phyloP scores from a whole-genome alignment of 1,140 invertebrate genomes.

The Sarcophaga bullata region DNA sequence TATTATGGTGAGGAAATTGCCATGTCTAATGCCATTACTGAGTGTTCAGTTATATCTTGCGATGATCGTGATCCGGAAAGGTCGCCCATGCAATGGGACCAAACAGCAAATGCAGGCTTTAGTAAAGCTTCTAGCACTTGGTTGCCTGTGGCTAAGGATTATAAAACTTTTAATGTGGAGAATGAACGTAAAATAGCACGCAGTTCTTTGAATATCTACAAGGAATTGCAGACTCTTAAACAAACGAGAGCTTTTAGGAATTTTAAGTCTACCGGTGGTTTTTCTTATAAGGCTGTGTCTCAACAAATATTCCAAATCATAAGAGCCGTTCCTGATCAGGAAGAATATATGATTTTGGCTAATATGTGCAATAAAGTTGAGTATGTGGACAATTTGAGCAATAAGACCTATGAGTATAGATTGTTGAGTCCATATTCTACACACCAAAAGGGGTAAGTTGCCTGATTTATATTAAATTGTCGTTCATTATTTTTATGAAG shows the following conservation, averaged over 20 bases:
- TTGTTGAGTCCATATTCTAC: conserved; percentile 54
- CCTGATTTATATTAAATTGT: neutral
- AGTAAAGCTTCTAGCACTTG: conserved; percentile 72
- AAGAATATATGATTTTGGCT: conserved; percentile 59
- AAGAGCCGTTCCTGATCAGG: conserved; percentile 50
- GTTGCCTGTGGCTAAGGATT: conserved; percentile 73
- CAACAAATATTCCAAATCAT: conserved; percentile 60
- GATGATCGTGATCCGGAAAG: conserved; percentile 71
- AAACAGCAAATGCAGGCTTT: conserved; percentile 71
- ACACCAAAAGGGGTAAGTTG: conserved; percentile 52
- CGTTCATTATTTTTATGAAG: conserved; percentile 3
- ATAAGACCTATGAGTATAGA: conserved; percentile 55
- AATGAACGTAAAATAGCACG: conserved; percentile 60
- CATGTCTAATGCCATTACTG: conserved; percentile 73
- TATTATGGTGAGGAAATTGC: conserved; percentile 89
- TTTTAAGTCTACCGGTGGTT: conserved; percentile 54
- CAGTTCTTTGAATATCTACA: conserved; percentile 59
- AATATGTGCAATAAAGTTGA: conserved; percentile 57
- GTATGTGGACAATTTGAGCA: conserved; percentile 45
- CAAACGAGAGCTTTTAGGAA: conserved; percentile 53
- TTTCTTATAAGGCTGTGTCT: conserved; percentile 55
- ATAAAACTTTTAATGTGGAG: conserved; percentile 68
- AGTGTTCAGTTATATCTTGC: conserved; percentile 67
- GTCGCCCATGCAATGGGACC: conserved; percentile 77
- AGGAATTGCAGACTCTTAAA: conserved; percentile 55